A percentile compares a stretch with the other conserved stretches of the same genome.
These are phyloP conservation scores for Notamacropus eugenii DNA, from an alignment of 2,797 vertebrate genomes.

Conservation along the genomic window DNA sequence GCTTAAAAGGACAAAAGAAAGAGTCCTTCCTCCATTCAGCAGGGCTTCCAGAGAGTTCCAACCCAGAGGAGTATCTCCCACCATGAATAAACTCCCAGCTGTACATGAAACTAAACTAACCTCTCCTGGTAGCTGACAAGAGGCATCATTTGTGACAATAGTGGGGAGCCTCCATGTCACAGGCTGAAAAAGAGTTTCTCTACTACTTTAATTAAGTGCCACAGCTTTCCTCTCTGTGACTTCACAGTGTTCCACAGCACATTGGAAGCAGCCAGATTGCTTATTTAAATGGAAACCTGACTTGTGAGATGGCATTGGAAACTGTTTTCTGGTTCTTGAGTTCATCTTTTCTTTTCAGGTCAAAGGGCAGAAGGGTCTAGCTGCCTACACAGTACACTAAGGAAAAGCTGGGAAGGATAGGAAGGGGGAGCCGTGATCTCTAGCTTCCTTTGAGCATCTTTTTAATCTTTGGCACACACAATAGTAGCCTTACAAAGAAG, in stretches of 20 bases:
- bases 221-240: constrained; percentile 61
- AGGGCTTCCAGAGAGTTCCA: constrained; percentile 65
- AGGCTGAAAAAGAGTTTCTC: constrained; percentile 64
- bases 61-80: constrained; percentile 72
- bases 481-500: background rate
- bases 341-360: constrained; percentile 42
- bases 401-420: background rate
- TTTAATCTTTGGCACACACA: background rate
- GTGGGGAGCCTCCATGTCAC: constrained; percentile 57
- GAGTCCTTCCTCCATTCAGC: constrained; percentile 67
- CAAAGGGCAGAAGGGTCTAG: background rate
- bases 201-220: constrained; percentile 75
- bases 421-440: background rate
- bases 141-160: constrained; percentile 73
- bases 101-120: constrained; percentile 78
- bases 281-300: constrained; percentile 59
- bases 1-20: constrained; percentile 57
- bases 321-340: constrained; percentile 34
- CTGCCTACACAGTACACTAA: constrained; percentile 16
- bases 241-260: constrained; percentile 1
- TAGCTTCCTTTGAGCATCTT: constrained; percentile 1
- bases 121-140: constrained; percentile 76
- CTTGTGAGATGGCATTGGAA: constrained; percentile 40
- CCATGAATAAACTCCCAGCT: constrained; percentile 74
- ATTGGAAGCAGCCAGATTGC: background rate